Evolutionary conservation across 2,888 invertebrate genomes (phyloP).

Genomic region (Campoletis raptor): DNA sequence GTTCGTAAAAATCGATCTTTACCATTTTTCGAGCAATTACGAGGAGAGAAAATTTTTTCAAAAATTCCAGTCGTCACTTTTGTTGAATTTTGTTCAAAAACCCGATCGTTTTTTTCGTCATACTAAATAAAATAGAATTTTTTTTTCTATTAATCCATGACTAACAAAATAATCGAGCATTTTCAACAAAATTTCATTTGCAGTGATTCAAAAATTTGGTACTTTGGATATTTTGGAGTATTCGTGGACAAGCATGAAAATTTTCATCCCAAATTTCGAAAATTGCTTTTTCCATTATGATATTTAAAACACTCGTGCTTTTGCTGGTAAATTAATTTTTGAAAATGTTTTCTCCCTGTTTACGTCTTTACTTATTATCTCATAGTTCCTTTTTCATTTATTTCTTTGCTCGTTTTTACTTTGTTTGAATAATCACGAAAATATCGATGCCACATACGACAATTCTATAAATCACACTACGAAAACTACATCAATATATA

Average conservation of each 20-base stretch:
- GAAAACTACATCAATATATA: constrained; percentile 69
- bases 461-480: constrained; percentile 66
- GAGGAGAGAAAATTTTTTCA: background rate
- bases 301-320: background rate
- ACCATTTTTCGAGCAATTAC: background rate
- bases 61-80: background rate
- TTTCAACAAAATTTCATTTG: too few species aligned
- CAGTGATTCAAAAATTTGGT: too few species aligned
- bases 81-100: too few species aligned
- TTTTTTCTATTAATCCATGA: background rate
- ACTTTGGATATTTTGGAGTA: too few species aligned
- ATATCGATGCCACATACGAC: constrained; percentile 66
- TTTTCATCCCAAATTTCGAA: too few species aligned
- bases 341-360: background rate
- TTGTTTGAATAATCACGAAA: constrained; percentile 61
- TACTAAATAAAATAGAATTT: too few species aligned
- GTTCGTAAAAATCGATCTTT: constrained; percentile 51
- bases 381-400: background rate
- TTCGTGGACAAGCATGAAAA: too few species aligned
- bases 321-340: background rate
- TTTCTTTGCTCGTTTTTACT: constrained; percentile 2
- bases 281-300: too few species aligned
- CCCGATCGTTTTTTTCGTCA: too few species aligned
- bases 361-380: background rate
- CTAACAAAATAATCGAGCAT: background rate